Evolutionary conservation across 1,140 invertebrate genomes (phyloP), one percentile per base, ranked within the genome.

Genomic region (Anastrepha obliqua): DNA sequence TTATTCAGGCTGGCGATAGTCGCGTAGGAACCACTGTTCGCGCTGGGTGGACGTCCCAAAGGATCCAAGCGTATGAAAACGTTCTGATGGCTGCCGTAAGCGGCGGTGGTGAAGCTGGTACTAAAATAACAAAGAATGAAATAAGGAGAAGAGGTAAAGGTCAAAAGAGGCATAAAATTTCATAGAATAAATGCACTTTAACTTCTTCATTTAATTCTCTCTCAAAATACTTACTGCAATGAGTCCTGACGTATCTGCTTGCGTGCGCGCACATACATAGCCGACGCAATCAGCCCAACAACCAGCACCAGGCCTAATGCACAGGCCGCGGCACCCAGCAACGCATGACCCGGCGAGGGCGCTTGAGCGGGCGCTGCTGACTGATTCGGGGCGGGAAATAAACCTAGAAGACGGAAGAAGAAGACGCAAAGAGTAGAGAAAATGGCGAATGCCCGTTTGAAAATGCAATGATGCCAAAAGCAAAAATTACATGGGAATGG

Each of bases 1-100:
- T 96, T 96, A 89, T 96, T 95, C 89, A 97, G 94, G 93, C 96
- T 96, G 65, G 96, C 96, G 88, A 97, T 97, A 64, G 96, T 97
- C 17, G 96, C 96, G 90, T 97, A 97, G 90, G 96, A 97, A 88
- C 96, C 96, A 86, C 96, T 96, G 90, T 95, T 95, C n/a, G 95
- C 96, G 90, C 96, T 96, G 87, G 95, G 95, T 86, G 96, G 95
- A 88, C 96, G 94, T 64, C 94, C 95, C 88, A 95, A 93, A 3
- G 95, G 94, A 92, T 96, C 96, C 88, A 96, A 94, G 20, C 96
- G 95, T 70, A 97, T 95, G 89, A 97, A 95, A 59, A 97, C 96
- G 90, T 96, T 96, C 88, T 95, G 95, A 91, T 96, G 95, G 90
- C 95, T 96, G 86, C 95, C 95, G 90, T 96, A 96, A 20, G 95